Evolutionary conservation across 1,140 invertebrate species (phyloP).

Genomic region (Penaeus vannamei): DNA sequence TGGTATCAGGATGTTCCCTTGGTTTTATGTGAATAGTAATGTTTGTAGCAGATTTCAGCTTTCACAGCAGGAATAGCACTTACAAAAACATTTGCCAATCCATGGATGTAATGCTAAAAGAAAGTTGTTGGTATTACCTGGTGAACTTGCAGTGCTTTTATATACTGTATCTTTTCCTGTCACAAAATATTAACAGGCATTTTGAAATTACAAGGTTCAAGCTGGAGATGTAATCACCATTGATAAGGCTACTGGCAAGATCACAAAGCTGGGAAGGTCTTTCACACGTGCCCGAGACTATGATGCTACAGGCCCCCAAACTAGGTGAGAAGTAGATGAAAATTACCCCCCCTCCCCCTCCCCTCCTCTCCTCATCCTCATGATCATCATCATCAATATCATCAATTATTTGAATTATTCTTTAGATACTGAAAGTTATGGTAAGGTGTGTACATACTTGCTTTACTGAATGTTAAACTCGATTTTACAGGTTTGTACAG

Average conservation of each 20-base stretch:
- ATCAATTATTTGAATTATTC: background rate
- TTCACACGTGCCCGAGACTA: constrained; percentile 97
- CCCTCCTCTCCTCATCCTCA: too few species aligned
- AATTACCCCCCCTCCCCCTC: too few species aligned
- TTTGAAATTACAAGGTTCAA: constrained; percentile 78
- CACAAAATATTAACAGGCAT: background rate
- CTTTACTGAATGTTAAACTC: background rate
- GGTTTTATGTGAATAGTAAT: too few species aligned
- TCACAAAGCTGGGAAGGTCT: constrained; percentile 92
- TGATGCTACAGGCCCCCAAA: constrained; percentile 89
- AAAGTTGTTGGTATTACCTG: too few species aligned
- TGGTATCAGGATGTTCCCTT: too few species aligned
- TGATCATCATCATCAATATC: background rate
- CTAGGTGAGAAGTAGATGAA: constrained; percentile 70
- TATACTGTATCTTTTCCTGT: background rate
- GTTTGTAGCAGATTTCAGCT: too few species aligned
- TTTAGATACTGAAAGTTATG: background rate
- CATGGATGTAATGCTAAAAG: too few species aligned
- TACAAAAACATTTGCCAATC: too few species aligned
- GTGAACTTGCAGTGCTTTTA: too few species aligned
- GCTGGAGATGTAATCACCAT: constrained; percentile 97
- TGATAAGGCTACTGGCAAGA: constrained; percentile 98
- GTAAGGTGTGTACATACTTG: too few species aligned
- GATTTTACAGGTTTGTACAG: constrained; percentile 85
- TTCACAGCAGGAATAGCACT: too few species aligned